Evolutionary conservation across 2,888 invertebrate genomes (phyloP), one percentile per base, ranked within the genome.

Genomic region (Germaria angustata): DNA sequence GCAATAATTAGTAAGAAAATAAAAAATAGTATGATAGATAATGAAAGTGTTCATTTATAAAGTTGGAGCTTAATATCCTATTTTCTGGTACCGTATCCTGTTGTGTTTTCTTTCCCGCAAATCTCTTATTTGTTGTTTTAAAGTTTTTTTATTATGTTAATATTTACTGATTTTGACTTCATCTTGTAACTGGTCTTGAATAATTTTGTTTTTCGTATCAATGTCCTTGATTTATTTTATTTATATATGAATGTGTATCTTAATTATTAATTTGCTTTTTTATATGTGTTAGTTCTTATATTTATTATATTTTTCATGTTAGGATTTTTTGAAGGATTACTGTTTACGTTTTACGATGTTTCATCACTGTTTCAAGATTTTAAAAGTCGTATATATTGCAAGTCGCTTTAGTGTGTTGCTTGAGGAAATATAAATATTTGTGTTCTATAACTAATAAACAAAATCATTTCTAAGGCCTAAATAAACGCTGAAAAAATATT

Each of bases 11-110:
- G 36, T 32, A 51, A n/a, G 63, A 61, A 41, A n/a, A 32, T 32
- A 44, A 9, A 53, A 79, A 76, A 57, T 51, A 57, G 39, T 68
- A 77, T 53, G 41, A 68, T 77, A 81, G 80, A 84, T 81, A 81
- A 84, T 77, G 83, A 76, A 84, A 85, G 84, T 84, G 84, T 84
- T 84, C 81, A 84, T 84, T 84, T 84, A 76, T 55, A 68, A 80
- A 78, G n/a, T n/a, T 57, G 49, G 78, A 78, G 61, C 72, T 84
- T 71, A 79, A 77, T 80, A 80, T 75, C 63, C 76, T 66, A n/a
- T 44, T 17, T 59, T 76, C 6, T 66, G 44, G 3, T 8, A 44
- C 28, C 41, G 32, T 72, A 71, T 71, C 72, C 77, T 65, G 20
- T 80, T 80, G 9, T 66, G 32, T 59, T 66, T 44, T 44, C 24